Evolutionary conservation across 2,113 vertebrate genomes (phyloP).

Genomic region (Chaetodon auriga): DNA sequence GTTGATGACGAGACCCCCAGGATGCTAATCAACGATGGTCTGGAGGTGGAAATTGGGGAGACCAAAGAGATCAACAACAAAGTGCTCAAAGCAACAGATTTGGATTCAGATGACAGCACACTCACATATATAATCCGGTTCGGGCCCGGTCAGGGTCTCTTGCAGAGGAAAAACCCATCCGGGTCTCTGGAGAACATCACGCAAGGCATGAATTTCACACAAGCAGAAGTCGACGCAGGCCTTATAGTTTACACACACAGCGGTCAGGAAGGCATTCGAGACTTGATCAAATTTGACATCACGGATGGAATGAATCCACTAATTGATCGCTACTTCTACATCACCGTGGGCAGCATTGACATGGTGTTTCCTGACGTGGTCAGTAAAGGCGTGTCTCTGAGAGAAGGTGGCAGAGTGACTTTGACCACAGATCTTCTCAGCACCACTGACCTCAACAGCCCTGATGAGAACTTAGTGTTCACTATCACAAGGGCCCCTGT

Average conservation of each 20-base stretch:
- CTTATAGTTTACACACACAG: slow-evolving; percentile 89
- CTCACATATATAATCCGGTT: slow-evolving; percentile 89
- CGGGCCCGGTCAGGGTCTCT: slow-evolving; percentile 89
- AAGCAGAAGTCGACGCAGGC: slow-evolving; percentile 90
- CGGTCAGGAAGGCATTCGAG: slow-evolving; percentile 90
- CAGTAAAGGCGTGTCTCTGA: slow-evolving; percentile 95
- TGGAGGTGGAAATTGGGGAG: slow-evolving; percentile 92
- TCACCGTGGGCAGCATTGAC: slow-evolving; percentile 90
- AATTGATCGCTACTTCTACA: slow-evolving; percentile 95
- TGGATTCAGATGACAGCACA: slow-evolving; percentile 92
- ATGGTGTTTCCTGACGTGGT: slow-evolving; percentile 94
- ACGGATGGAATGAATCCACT: slow-evolving; percentile 93
- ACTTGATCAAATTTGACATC: slow-evolving; percentile 95
- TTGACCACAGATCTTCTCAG: slow-evolving; percentile 95
- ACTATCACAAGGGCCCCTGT: slow-evolving; percentile 92
- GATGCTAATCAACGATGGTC: slow-evolving; percentile 93
- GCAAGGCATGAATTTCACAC: slow-evolving; percentile 94
- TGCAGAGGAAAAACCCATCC: slow-evolving; percentile 84
- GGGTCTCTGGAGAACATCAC: slow-evolving; percentile 89
- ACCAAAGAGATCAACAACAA: slow-evolving; percentile 88
- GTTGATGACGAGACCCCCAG: slow-evolving; percentile 95
- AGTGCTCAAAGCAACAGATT: slow-evolving; percentile 92
- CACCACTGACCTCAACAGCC: slow-evolving; percentile 95
- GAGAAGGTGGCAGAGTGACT: slow-evolving; percentile 92
- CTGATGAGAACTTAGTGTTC: slow-evolving; percentile 93